Evolutionary conservation across 2,888 invertebrate species (phyloP), one percentile per base, ranked within the genome.

Genomic region (Oeneis ivallda): DNA sequence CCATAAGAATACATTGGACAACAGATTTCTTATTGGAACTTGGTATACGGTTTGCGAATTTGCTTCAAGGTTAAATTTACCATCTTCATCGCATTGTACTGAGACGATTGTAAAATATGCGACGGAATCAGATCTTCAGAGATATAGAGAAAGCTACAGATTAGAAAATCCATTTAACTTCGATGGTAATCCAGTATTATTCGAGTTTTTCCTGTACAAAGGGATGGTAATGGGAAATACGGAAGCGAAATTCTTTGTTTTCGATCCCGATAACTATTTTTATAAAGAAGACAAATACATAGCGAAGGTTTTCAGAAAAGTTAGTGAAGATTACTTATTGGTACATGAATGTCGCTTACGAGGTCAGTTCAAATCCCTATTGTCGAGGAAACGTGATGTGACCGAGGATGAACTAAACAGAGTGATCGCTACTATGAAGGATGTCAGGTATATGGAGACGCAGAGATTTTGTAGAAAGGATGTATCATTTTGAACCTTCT

Each of bases 21-120:
- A 62, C n/a, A 52, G 39, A 43, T 62, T 62, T 53, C 43, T 62
- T 15, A 43, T 62, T 11, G 62, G 62, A 45, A 62, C 62, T 1
- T 62, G 62, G 62, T 62, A 53, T 11, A 19, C 8, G 7, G n/a
- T 62, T 26, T 62, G n/a, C 15, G 19, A 53, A 32, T 61, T 26
- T 11, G 47, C 61, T 8, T 10, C 10, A n/a, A 41, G 41, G 26
- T 19, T 61, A 15, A 52, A 61, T 26, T 6, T 61, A 37, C 50
- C 52, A 3, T 41, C 50, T 9, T 50, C 61, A 39, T 19, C 13
- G 3, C 26, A 61, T 6, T 52, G 61, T 9, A 11, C n/a, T 9
- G 41, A 49, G 19, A 41, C 50, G n/a, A 39, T 52, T 13, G 52
- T 61, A 39, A 61, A 26, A n/a, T 41, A 39, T n/a, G 50, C 49